A percentile compares a stretch with the other conserved stretches of the same genome.
phyloP scores from a whole-genome alignment of 1,140 invertebrate species.

The Calephelis nemesis region DNA sequence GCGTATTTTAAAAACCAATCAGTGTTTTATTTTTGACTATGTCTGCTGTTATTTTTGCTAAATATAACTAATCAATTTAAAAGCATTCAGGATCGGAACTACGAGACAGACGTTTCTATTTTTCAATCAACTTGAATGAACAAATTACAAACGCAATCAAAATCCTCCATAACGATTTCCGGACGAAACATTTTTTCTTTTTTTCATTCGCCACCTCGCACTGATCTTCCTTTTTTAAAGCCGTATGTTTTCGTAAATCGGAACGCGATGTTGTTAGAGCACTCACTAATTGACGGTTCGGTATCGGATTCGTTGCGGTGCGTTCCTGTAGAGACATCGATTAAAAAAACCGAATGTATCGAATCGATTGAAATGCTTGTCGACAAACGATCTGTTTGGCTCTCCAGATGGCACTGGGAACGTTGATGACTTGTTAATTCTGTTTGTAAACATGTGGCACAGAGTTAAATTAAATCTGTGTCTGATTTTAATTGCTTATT shows the following conservation, averaged over 20 bases:
- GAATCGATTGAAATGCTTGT: slow-evolving; percentile 63
- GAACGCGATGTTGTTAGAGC: slow-evolving; percentile 49
- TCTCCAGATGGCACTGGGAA: slow-evolving; percentile 61
- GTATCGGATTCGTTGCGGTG: slow-evolving; percentile 61
- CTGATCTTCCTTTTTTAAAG: slow-evolving; percentile 40
- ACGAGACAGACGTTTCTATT: slow-evolving; percentile 36
- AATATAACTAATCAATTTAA: slow-evolving; percentile 10
- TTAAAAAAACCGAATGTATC: slow-evolving; percentile 59
- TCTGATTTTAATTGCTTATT: slow-evolving; percentile 53
- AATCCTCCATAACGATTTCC: slow-evolving; percentile 55
- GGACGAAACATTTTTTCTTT: slow-evolving; percentile 39
- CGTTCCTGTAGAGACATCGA: slow-evolving; percentile 53
- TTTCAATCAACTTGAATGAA: slow-evolving; percentile 53
- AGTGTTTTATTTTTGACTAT: too few species aligned
- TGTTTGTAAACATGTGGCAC: slow-evolving; percentile 57
- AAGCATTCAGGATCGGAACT: slow-evolving; percentile 17
- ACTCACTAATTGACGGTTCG: slow-evolving; percentile 58
- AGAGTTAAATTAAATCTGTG: slow-evolving; percentile 50
- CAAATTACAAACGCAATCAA: slow-evolving; percentile 55
- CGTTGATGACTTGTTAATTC: slow-evolving; percentile 51
- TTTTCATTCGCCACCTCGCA: slow-evolving; percentile 51
- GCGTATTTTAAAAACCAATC: too few species aligned
- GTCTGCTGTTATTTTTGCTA: neutral
- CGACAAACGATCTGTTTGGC: slow-evolving; percentile 48
- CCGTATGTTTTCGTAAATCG: slow-evolving; percentile 62